Percentiles rank a stretch among this genome's conserved stretches.
Evolutionary conservation across 2,113 vertebrate genomes (phyloP).

Genomic region (Notechis scutatus): DNA sequence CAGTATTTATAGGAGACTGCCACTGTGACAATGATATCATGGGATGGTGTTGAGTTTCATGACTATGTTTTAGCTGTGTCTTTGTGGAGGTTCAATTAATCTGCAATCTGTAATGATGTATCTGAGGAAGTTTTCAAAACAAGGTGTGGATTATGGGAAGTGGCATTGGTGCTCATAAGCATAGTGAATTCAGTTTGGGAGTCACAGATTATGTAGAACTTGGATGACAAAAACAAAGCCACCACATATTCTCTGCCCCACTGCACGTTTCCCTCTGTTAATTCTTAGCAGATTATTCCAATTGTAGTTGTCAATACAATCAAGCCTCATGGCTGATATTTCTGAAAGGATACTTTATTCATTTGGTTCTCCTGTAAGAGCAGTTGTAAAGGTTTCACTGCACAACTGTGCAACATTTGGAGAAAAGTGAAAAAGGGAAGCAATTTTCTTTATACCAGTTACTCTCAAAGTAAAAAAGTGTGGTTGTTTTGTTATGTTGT

Average conservation of each 20-base stretch:
- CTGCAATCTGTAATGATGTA: not conserved
- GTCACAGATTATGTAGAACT: not conserved
- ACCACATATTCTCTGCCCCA: not conserved
- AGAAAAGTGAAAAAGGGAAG: not conserved
- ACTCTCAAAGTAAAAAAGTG: not conserved
- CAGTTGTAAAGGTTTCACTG: rapidly evolving
- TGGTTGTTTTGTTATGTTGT: not conserved
- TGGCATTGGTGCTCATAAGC: not conserved
- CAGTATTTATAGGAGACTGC: not conserved
- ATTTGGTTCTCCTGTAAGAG: not conserved
- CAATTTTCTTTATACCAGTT: not conserved
- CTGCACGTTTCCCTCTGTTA: not conserved
- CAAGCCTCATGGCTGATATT: not conserved
- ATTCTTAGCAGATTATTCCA: not conserved
- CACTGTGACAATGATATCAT: not conserved
- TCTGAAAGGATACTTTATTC: not conserved
- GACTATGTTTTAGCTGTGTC: not conserved
- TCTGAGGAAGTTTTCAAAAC: not conserved
- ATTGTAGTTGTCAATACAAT: not conserved
- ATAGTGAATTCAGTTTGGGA: not conserved
- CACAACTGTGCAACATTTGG: not conserved
- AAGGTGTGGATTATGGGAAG: not conserved
- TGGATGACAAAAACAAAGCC: not conserved
- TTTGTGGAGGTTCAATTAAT: not conserved
- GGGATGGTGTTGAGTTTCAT: not conserved